Evolutionary conservation across 2,113 vertebrate genomes (phyloP).

Genomic region (Anthoscopus minutus): DNA sequence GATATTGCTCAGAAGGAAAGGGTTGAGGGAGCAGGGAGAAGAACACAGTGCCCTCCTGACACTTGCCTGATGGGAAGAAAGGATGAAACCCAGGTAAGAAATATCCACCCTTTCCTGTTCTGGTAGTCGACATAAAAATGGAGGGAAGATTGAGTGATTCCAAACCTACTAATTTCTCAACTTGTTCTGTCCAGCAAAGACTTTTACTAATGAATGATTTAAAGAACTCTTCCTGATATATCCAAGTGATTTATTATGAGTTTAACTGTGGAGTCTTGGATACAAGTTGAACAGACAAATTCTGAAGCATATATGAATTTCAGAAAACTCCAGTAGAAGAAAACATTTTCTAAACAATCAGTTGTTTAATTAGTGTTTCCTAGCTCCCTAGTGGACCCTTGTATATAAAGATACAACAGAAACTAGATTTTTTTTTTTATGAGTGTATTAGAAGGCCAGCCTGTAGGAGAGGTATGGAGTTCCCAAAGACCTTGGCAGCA

Average conservation of each 20-base stretch:
- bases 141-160: background rate
- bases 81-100: background rate
- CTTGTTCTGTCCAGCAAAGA: background rate
- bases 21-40: background rate
- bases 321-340: background rate
- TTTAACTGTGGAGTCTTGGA: background rate
- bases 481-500: background rate
- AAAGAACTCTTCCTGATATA: background rate
- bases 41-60: background rate
- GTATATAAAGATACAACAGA: background rate
- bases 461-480: background rate
- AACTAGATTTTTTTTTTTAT: rapidly evolving
- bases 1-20: background rate
- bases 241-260: background rate
- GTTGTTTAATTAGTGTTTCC: background rate
- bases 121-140: background rate
- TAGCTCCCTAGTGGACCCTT: background rate
- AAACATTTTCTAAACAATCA: background rate
- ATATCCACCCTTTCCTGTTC: background rate
- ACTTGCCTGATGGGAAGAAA: background rate
- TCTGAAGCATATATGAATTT: background rate
- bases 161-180: background rate
- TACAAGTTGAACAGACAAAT: background rate
- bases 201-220: background rate
- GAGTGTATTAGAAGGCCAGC: background rate